A percentile compares a stretch with the other conserved stretches of the same genome.
Conservation (phyloP, 2,888 invertebrate species). For the Chrysopilus asiliformis region DNA sequence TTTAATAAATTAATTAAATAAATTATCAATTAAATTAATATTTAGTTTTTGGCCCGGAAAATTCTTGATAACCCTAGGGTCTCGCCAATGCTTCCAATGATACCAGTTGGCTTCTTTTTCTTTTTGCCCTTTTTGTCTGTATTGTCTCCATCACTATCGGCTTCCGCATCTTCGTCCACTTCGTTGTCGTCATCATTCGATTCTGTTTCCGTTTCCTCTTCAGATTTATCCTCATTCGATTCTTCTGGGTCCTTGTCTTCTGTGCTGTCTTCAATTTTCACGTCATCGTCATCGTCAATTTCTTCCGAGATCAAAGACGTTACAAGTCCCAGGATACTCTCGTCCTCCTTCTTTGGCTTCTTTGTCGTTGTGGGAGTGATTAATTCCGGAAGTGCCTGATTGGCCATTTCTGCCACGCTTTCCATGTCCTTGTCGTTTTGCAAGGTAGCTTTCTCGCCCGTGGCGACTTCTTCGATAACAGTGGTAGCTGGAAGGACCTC, state of each 20-base stretch:
- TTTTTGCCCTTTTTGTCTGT: neutral
- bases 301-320: neutral
- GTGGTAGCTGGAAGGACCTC: neutral
- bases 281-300: neutral
- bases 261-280: neutral
- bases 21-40: too few species aligned
- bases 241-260: neutral
- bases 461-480: neutral
- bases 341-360: neutral
- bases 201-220: neutral
- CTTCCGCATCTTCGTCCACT: neutral
- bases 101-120: neutral
- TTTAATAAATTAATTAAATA: too few species aligned
- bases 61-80: neutral
- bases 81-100: neutral
- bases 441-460: neutral
- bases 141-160: neutral
- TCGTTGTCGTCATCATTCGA: neutral
- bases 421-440: constrained; percentile 1
- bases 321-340: neutral
- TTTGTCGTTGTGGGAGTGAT: neutral
- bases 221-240: neutral
- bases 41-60: too few species aligned
- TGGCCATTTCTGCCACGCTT: neutral
- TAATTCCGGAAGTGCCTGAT: neutral